A percentile compares a stretch with the other conserved stretches of the same genome.
Conservation (phyloP, 1,140 invertebrate species). For the Homalodisca vitripennis region DNA sequence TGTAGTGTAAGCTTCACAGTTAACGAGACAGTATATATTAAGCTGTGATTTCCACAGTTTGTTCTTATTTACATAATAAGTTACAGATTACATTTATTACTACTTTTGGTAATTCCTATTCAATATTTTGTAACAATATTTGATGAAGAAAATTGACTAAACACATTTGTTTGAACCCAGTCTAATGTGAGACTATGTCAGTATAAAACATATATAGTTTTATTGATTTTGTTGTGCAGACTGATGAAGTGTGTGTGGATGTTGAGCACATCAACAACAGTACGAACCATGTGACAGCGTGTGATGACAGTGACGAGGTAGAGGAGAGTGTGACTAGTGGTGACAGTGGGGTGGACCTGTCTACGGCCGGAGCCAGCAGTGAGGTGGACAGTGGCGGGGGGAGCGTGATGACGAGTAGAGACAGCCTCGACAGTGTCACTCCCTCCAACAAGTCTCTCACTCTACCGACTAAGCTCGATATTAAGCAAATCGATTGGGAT, state of each 20-base stretch:
- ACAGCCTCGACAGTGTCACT: neutral
- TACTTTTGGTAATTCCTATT: too few species aligned
- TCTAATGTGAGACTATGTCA: too few species aligned
- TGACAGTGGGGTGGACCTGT: neutral
- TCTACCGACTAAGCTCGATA: conserved; percentile 65
- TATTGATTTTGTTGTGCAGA: neutral
- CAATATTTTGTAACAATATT: too few species aligned
- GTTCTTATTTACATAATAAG: too few species aligned
- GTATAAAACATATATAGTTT: too few species aligned
- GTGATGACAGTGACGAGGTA: neutral
- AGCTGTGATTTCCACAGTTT: too few species aligned
- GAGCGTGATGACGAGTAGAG: neutral
- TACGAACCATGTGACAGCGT: neutral
- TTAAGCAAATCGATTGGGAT: conserved; percentile 65
- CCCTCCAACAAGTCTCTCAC: too few species aligned
- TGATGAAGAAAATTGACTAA: too few species aligned
- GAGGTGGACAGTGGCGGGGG: neutral
- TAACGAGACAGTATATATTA: too few species aligned
- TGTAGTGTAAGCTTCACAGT: too few species aligned
- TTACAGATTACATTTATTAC: too few species aligned
- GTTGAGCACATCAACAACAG: neutral
- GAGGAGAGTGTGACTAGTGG: neutral
- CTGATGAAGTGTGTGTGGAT: conserved; percentile 6
- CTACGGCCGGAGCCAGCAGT: neutral
- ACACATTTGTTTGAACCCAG: too few species aligned